Percentiles rank a stretch among this genome's conserved stretches.
These are phyloP conservation scores for Hydraecia micacea DNA, from an alignment of 2,888 invertebrate genomes.

Conservation along the genomic window DNA sequence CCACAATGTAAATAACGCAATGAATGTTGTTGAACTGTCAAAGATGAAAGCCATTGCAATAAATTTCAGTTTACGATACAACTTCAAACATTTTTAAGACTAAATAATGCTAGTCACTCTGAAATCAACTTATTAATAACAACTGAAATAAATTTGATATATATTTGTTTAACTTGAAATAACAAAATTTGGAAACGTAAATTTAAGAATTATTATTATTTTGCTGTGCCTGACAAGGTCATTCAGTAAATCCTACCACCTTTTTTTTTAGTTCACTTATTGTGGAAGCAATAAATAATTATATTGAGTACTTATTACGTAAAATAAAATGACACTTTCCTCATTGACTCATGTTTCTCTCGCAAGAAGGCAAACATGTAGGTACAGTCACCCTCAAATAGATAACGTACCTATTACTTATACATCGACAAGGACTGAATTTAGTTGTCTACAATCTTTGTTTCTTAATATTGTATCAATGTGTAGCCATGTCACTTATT, in stretches of 20 bases:
- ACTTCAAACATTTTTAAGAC: too few relatives aligned
- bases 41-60: background rate
- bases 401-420: too few relatives aligned
- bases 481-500: background rate
- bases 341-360: constrained; percentile 56
- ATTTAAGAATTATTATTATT: constrained; percentile 3
- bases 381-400: background rate
- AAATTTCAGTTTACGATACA: too few relatives aligned
- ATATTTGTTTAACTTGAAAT: too few relatives aligned
- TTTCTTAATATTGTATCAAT: background rate
- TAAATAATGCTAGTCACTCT: too few relatives aligned
- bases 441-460: background rate
- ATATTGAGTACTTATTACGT: constrained; percentile 19
- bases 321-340: constrained; percentile 60
- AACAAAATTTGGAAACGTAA: too few relatives aligned
- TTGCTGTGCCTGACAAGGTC: too few relatives aligned
- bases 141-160: too few relatives aligned
- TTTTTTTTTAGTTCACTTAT: too few relatives aligned
- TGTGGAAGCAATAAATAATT: too few relatives aligned
- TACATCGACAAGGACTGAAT: background rate
- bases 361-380: constrained; percentile 31
- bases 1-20: background rate
- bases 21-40: background rate
- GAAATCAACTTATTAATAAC: too few relatives aligned
- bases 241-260: too few relatives aligned